These are phyloP conservation scores for Brachyptera risi DNA, from an alignment of 2,888 invertebrate genomes.

Conservation along the genomic window DNA sequence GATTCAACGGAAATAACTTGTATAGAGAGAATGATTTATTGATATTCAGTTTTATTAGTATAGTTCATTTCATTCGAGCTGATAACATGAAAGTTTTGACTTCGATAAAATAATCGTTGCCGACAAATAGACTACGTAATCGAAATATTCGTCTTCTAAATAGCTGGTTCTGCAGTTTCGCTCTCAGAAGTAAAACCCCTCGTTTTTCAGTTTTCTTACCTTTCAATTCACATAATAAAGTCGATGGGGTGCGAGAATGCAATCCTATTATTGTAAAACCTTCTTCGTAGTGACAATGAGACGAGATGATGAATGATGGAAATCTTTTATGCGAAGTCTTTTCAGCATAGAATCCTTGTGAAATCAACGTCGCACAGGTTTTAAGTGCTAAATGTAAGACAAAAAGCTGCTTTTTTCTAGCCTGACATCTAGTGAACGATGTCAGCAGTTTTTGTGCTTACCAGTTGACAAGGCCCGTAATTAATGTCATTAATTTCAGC, in stretches of 20 bases:
- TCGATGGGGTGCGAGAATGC: slow-evolving; percentile 20
- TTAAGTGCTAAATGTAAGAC: slow-evolving; percentile 4
- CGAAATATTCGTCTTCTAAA: too few species aligned
- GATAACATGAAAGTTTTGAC: too few species aligned
- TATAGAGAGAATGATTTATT: too few species aligned
- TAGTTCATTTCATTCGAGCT: too few species aligned
- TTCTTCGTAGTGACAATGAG: slow-evolving; percentile 17
- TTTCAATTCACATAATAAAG: slow-evolving; percentile 12
- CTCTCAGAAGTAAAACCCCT: too few species aligned
- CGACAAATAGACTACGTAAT: too few species aligned
- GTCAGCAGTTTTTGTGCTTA: slow-evolving; percentile 18
- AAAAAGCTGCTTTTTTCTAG: slow-evolving; percentile 8
- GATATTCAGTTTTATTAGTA: too few species aligned
- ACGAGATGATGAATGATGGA: slow-evolving; percentile 26
- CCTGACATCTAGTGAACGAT: slow-evolving; percentile 10
- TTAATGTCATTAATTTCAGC: slow-evolving; percentile 19
- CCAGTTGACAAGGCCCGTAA: slow-evolving; percentile 10
- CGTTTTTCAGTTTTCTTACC: too few species aligned
- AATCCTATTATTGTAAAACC: slow-evolving; percentile 21
- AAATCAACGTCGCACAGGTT: slow-evolving; percentile 15
- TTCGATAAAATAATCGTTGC: too few species aligned
- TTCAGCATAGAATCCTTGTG: slow-evolving; percentile 13
- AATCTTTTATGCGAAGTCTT: slow-evolving; percentile 29
- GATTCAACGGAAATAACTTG: too few species aligned
- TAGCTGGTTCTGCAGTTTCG: too few species aligned